Evolutionary conservation across 2,888 invertebrate species (phyloP).

Genomic region (Reticulitermes lucifugus): DNA sequence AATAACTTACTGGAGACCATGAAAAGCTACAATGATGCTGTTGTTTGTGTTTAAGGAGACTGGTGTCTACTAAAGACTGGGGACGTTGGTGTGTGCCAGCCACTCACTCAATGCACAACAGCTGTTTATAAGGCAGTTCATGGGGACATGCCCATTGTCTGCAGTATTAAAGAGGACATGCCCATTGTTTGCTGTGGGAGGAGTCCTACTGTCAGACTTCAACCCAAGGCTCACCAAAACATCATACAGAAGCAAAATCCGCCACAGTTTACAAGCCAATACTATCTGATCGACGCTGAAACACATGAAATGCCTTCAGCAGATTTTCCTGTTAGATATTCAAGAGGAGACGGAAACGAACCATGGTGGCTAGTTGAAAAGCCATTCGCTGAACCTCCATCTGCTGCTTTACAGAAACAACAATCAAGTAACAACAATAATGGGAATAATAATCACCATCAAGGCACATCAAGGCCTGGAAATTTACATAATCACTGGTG

Average conservation of each 20-base stretch:
- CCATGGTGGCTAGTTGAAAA: slow-evolving; percentile 14
- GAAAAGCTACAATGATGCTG: too few species aligned
- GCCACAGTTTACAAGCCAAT: background rate
- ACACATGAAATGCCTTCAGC: background rate
- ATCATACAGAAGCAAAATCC: background rate
- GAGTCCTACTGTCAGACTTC: background rate
- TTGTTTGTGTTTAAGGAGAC: slow-evolving; percentile 8
- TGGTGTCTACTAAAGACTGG: slow-evolving; percentile 1
- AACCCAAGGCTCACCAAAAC: background rate
- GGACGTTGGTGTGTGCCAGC: background rate
- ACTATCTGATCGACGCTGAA: background rate
- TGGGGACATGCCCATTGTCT: background rate
- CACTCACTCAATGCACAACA: background rate
- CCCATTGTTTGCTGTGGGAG: slow-evolving; percentile 25
- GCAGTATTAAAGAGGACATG: background rate
- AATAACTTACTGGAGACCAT: too few species aligned
- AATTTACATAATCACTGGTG: background rate
- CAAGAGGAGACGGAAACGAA: background rate
- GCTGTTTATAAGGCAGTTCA: background rate
- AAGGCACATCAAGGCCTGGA: background rate
- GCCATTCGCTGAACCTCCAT: background rate
- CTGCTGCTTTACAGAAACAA: background rate
- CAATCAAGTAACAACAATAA: background rate
- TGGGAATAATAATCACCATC: background rate
- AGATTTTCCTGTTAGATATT: background rate